These are phyloP conservation scores for Chaetodon auriga DNA, from an alignment of 2,113 vertebrate genomes.

Conservation along the genomic window DNA sequence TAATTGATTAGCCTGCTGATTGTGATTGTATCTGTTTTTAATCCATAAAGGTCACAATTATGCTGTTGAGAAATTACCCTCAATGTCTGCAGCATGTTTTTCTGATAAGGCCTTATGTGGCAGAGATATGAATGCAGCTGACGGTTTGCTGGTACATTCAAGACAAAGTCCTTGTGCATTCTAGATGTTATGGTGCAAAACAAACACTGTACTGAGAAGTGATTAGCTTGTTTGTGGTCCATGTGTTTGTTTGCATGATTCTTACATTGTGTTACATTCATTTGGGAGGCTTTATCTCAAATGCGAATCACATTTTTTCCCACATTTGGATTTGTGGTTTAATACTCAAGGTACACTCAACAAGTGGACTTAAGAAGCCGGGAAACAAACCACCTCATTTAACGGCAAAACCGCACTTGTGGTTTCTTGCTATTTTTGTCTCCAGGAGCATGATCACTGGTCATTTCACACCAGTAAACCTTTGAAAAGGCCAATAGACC, in stretches of 20 bases:
- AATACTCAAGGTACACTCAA: neutral
- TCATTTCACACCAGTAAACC: neutral
- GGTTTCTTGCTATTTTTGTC: neutral
- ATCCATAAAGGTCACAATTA: slow-evolving; percentile 37
- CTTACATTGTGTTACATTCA: neutral
- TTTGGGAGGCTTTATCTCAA: neutral
- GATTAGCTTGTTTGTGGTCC: neutral
- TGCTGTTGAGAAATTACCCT: neutral
- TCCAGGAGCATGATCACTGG: neutral
- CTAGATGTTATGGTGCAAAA: neutral
- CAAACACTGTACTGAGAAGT: neutral
- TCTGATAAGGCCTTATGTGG: neutral
- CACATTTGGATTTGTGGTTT: neutral
- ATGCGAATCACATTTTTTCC: neutral
- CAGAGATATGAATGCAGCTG: neutral
- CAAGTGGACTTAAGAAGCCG: neutral
- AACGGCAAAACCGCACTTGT: neutral
- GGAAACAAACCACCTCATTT: neutral
- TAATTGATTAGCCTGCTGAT: slow-evolving; percentile 22
- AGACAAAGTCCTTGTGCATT: neutral
- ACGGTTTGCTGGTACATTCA: neutral
- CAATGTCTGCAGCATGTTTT: neutral
- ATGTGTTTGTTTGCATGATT: slow-evolving; percentile 8
- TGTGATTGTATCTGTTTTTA: slow-evolving; percentile 15
- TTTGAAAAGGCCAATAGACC: neutral